A percentile compares a stretch with the other conserved stretches of the same genome.
These are phyloP conservation scores for Leptinotarsa undecemlineata DNA, from an alignment of 1,140 invertebrate species.

Conservation along the genomic window DNA sequence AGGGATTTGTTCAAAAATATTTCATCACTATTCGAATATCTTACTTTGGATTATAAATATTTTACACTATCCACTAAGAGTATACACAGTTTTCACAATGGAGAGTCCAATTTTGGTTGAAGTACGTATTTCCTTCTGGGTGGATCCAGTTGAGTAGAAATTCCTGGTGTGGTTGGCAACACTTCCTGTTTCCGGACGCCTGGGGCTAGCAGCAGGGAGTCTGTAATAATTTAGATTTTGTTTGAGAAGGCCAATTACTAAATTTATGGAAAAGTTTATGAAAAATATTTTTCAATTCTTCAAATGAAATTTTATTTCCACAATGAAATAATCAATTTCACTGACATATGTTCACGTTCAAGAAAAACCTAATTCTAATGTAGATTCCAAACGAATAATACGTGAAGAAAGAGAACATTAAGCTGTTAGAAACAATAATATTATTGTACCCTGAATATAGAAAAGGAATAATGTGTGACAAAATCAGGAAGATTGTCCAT, in stretches of 20 bases:
- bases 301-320: too few relatives aligned
- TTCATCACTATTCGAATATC: slow-evolving; percentile 40
- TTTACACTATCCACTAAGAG: slow-evolving; percentile 49
- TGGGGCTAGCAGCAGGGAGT: slow-evolving; percentile 42
- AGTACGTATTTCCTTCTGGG: slow-evolving; percentile 47
- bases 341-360: too few relatives aligned
- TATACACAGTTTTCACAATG: slow-evolving; percentile 52
- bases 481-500: too few relatives aligned
- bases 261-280: background rate
- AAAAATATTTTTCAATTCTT: too few relatives aligned
- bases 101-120: slow-evolving; percentile 46
- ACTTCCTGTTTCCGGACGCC: slow-evolving; percentile 42
- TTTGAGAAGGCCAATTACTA: slow-evolving; percentile 9
- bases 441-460: too few relatives aligned
- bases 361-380: too few relatives aligned
- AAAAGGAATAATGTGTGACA: too few relatives aligned
- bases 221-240: slow-evolving; percentile 40
- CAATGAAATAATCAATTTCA: too few relatives aligned
- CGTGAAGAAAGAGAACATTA: too few relatives aligned
- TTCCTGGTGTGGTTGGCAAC: slow-evolving; percentile 42
- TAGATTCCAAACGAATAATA: too few relatives aligned
- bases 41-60: slow-evolving; percentile 47
- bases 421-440: too few relatives aligned
- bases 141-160: slow-evolving; percentile 40
- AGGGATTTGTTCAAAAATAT: slow-evolving; percentile 38